Conservation (phyloP, 1,140 invertebrate genomes). For the Dendroctonus ponderosae region DNA sequence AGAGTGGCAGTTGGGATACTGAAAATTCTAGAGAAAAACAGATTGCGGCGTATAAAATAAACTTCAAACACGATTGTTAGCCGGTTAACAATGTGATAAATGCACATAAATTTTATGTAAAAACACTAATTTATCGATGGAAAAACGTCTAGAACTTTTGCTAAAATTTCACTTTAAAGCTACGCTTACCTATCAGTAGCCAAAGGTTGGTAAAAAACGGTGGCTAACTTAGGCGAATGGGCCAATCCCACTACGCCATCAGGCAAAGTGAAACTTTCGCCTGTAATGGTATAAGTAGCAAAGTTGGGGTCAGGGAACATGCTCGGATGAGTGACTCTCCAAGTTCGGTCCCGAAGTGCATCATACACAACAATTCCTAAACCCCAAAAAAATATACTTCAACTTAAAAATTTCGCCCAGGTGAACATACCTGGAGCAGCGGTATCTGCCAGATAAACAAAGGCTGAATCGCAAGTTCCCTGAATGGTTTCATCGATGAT, state of each 20-base stretch:
- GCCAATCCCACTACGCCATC: constrained; percentile 79
- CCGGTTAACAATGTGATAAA: too few relatives aligned
- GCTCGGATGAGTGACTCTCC: constrained; percentile 71
- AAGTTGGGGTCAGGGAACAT: constrained; percentile 81
- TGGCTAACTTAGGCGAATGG: constrained; percentile 64
- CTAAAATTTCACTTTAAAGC: background rate
- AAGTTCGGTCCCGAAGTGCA: constrained; percentile 66
- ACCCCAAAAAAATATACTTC: constrained; percentile 3
- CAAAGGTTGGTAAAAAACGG: constrained; percentile 76
- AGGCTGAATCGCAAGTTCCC: constrained; percentile 69
- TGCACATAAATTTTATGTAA: too few relatives aligned
- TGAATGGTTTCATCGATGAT: constrained; percentile 70
- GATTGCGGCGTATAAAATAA: too few relatives aligned
- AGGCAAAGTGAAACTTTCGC: constrained; percentile 69
- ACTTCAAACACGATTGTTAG: too few relatives aligned
- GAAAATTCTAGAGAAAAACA: constrained; percentile 60
- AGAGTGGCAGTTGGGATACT: constrained; percentile 71
- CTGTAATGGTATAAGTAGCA: constrained; percentile 63
- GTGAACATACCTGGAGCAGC: constrained; percentile 64
- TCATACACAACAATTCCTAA: constrained; percentile 73
- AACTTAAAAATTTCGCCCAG: constrained; percentile 12
- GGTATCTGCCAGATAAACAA: constrained; percentile 76
- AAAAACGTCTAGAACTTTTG: background rate
- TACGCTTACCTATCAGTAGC: constrained; percentile 68
- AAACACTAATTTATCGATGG: too few relatives aligned